A percentile compares a stretch with the other conserved stretches of the same genome.
Evolutionary conservation across 1,140 invertebrate genomes (phyloP).

Genomic region (Grapholita molesta): DNA sequence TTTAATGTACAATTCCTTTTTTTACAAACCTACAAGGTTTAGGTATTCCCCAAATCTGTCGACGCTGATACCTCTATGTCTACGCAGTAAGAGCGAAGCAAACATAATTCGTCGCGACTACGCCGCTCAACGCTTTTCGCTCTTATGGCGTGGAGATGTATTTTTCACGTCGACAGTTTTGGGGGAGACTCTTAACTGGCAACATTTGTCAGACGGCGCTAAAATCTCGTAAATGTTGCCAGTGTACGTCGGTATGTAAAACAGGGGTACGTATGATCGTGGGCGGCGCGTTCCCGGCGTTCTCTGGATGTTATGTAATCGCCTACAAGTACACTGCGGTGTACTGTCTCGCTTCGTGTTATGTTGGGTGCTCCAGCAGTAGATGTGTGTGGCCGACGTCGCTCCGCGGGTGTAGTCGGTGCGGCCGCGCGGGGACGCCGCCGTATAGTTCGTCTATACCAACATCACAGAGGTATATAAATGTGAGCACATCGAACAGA

Average conservation of each 20-base stretch:
- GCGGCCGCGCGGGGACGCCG: constrained; percentile 38
- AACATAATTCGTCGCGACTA: too few species aligned
- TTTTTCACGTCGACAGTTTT: too few species aligned
- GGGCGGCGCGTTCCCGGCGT: background rate
- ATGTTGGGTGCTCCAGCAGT: constrained; percentile 14
- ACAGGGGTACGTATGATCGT: background rate
- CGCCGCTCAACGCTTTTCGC: too few species aligned
- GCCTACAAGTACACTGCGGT: background rate
- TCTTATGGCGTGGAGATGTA: too few species aligned
- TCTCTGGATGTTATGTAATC: background rate
- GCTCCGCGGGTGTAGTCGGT: constrained; percentile 51
- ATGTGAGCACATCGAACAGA: too few species aligned
- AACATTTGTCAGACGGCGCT: too few species aligned
- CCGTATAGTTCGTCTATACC: constrained; percentile 26
- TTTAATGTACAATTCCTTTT: background rate
- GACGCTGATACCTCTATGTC: too few species aligned
- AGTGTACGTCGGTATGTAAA: background rate
- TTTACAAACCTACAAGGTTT: background rate
- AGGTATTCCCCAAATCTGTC: too few species aligned
- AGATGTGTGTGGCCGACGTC: constrained; percentile 63
- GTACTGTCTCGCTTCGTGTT: constrained; percentile 1
- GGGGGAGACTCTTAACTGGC: too few species aligned
- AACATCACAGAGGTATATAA: too few species aligned
- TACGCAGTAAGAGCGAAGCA: too few species aligned
- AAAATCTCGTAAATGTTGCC: too few species aligned